Percentiles rank a stretch among this genome's conserved stretches.
These are phyloP conservation scores for Saccopteryx bilineata DNA, from an alignment of 2,113 vertebrate genomes.

Conservation along the genomic window DNA sequence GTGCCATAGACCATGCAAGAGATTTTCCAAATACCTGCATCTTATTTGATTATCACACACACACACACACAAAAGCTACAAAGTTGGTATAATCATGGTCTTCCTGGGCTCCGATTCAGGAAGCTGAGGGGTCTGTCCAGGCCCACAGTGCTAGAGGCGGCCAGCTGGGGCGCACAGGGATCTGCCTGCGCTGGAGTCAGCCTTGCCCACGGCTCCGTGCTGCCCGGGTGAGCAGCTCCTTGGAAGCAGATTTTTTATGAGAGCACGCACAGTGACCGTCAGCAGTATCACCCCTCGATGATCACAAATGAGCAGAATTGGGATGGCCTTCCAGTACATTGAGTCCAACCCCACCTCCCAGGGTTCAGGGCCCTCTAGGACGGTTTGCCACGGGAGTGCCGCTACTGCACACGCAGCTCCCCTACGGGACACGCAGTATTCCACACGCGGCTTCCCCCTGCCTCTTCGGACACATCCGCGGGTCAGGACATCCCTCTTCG, in stretches of 20 bases:
- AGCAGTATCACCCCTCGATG: no score
- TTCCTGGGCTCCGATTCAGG: neutral
- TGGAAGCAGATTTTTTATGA: neutral
- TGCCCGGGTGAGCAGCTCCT: neutral
- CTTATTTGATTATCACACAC: neutral
- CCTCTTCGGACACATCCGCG: neutral
- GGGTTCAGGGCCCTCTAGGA: no score
- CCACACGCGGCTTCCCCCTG: fast-evolving
- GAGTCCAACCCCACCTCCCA: neutral
- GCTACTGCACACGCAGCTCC: no score
- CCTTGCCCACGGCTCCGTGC: neutral
- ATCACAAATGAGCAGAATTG: neutral
- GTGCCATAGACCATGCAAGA: neutral
- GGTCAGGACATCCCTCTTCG: neutral
- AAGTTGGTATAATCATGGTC: fast-evolving
- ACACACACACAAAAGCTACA: neutral
- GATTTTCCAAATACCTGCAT: neutral
- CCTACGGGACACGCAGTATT: fast-evolving
- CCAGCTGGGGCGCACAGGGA: no score
- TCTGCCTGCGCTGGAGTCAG: neutral
- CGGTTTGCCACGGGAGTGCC: no score
- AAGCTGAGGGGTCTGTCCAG: neutral
- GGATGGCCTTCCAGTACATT: neutral
- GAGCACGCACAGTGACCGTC: neutral
- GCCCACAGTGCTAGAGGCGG: neutral